These are phyloP conservation scores for Troides aeacus DNA, from an alignment of 2,888 invertebrate species.

Conservation along the genomic window DNA sequence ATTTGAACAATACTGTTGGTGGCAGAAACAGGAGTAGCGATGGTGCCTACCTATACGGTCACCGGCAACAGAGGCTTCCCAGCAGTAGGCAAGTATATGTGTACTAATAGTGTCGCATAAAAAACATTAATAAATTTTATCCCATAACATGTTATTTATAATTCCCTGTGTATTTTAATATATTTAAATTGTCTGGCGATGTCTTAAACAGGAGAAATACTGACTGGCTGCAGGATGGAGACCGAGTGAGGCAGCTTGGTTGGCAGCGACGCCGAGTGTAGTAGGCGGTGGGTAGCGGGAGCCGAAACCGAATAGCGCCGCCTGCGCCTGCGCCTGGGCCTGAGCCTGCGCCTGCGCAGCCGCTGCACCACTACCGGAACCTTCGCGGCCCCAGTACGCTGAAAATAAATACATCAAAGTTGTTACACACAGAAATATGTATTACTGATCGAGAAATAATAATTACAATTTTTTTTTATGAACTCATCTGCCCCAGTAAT, in stretches of 20 bases:
- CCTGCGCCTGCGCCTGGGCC: conserved; percentile 76
- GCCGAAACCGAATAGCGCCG: conserved; percentile 72
- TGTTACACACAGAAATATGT: neutral
- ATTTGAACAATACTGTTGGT: no score
- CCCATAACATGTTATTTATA: neutral
- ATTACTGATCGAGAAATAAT: neutral
- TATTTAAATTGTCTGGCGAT: neutral
- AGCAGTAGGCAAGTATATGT: no score
- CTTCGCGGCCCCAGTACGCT: conserved; percentile 90
- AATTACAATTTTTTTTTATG: neutral
- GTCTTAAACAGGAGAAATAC: conserved; percentile 47
- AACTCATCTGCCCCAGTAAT: no score
- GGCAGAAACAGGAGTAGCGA: no score
- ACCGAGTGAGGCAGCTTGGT: conserved; percentile 91
- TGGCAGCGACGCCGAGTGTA: conserved; percentile 90
- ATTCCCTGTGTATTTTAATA: neutral
- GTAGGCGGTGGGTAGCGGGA: conserved; percentile 80
- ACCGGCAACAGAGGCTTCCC: no score
- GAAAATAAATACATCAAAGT: conserved; percentile 45
- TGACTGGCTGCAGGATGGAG: conserved; percentile 87
- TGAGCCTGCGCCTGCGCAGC: conserved; percentile 62
- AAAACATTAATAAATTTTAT: no score
- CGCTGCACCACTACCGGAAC: conserved; percentile 59
- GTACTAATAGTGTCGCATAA: no score
- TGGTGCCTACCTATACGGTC: no score